phyloP scores from a whole-genome alignment of 2,888 invertebrate genomes.

The Anthrax anthrax region DNA sequence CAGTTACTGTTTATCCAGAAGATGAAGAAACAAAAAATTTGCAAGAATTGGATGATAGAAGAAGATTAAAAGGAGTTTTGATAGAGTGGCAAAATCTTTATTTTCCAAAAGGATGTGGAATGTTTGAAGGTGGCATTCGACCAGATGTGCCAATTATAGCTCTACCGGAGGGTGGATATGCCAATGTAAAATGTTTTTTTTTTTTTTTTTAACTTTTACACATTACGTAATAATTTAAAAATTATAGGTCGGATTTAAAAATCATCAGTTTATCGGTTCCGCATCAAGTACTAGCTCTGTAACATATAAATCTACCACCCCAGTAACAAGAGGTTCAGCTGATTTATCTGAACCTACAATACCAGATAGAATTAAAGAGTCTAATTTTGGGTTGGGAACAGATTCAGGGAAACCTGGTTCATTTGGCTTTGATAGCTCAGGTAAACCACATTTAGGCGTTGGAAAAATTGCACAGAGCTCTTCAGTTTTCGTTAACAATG shows the following conservation, averaged over 20 bases:
- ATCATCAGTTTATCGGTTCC: background rate
- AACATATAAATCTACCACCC: constrained; percentile 4
- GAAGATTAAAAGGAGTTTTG: constrained; percentile 36
- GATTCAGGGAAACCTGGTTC: constrained; percentile 5
- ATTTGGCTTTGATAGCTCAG: constrained; percentile 19
- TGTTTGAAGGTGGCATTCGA: constrained; percentile 31
- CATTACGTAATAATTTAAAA: too few relatives aligned
- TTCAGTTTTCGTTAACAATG: too few relatives aligned
- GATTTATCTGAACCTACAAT: constrained; percentile 2
- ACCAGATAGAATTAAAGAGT: background rate
- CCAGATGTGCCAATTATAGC: constrained; percentile 21
- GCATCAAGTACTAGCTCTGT: constrained; percentile 1
- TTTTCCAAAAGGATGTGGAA: constrained; percentile 60
- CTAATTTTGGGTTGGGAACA: background rate
- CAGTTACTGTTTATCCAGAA: constrained; percentile 44
- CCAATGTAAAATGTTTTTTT: constrained; percentile 29
- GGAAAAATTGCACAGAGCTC: too few relatives aligned
- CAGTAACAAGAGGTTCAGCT: constrained; percentile 10
- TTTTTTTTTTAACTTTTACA: background rate
- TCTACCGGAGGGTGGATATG: constrained; percentile 31
- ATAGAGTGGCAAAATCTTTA: constrained; percentile 53
- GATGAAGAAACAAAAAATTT: constrained; percentile 7
- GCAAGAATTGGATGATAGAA: constrained; percentile 17
- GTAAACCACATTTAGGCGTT: constrained; percentile 3
- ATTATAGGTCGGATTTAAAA: constrained; percentile 2